Conservation (phyloP, 2,113 vertebrate species). For the Anoplopoma fimbria region DNA sequence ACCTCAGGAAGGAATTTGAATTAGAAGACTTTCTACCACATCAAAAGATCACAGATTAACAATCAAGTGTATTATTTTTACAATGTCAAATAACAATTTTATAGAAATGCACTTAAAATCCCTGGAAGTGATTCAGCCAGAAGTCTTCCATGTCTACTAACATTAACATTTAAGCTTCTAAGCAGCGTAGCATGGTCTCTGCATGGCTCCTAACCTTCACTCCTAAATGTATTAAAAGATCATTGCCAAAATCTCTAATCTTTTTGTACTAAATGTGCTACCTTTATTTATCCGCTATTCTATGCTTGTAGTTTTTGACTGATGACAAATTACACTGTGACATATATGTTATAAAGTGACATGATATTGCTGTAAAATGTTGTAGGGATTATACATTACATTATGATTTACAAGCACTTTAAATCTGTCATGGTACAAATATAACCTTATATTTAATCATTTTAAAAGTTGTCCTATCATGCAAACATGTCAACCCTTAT, state of each 20-base stretch:
- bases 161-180: constrained; percentile 44
- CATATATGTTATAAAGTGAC: constrained; percentile 44
- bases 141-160: constrained; percentile 65
- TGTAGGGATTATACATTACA: constrained; percentile 33
- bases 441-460: constrained; percentile 32
- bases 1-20: constrained; percentile 89
- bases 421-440: constrained; percentile 51
- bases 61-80: constrained; percentile 70
- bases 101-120: constrained; percentile 47
- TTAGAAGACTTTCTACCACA: constrained; percentile 87
- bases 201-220: constrained; percentile 69
- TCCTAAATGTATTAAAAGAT: constrained; percentile 34
- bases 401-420: constrained; percentile 73
- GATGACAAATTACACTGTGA: constrained; percentile 75
- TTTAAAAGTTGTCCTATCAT: constrained; percentile 28
- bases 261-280: constrained; percentile 54
- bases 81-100: constrained; percentile 64
- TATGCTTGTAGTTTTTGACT: constrained; percentile 63
- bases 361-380: constrained; percentile 45
- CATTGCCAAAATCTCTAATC: constrained; percentile 47
- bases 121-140: constrained; percentile 33
- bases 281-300: constrained; percentile 43
- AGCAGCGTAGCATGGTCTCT: constrained; percentile 70
- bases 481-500: constrained; percentile 27
- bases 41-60: constrained; percentile 70